phyloP scores from a whole-genome alignment of 92 coral and sea anemone genomes.

The Umimayanthus kanabou region DNA sequence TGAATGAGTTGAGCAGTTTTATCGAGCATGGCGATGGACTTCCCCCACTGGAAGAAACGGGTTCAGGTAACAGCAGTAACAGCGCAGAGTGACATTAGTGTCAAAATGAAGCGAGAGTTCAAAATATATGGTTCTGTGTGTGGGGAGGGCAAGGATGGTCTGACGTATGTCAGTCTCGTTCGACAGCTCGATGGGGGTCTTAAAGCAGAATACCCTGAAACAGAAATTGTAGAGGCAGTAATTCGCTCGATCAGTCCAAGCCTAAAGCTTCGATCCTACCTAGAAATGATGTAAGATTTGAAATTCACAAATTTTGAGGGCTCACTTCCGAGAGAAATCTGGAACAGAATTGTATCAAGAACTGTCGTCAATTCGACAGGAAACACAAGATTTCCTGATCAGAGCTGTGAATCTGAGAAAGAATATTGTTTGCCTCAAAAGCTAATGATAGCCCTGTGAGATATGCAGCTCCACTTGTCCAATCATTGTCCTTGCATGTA shows the following conservation, averaged over 20 bases:
- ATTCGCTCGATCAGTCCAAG: slow-evolving; percentile 57
- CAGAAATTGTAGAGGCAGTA: slow-evolving; percentile 61
- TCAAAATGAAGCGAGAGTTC: not conserved
- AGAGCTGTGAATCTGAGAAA: slow-evolving; percentile 57
- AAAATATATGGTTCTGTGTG: not conserved
- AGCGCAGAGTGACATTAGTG: not conserved
- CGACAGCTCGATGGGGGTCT: slow-evolving; percentile 54
- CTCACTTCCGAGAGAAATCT: slow-evolving; percentile 25
- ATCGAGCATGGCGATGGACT: too few relatives aligned
- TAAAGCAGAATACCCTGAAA: slow-evolving; percentile 50
- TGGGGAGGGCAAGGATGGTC: not conserved
- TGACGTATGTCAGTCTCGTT: not conserved
- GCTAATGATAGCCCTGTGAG: slow-evolving; percentile 47
- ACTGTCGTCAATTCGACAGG: slow-evolving; percentile 54
- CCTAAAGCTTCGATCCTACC: slow-evolving; percentile 57
- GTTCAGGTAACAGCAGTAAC: not conserved
- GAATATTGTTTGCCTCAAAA: slow-evolving; percentile 55
- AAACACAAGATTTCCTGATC: slow-evolving; percentile 64
- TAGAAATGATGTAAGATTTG: slow-evolving; percentile 57
- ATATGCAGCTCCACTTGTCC: slow-evolving; percentile 50
- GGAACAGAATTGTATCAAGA: too few relatives aligned
- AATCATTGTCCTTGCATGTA: slow-evolving; percentile 58
- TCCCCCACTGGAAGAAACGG: too few relatives aligned
- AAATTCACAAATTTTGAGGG: slow-evolving; percentile 41
- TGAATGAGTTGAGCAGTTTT: too few relatives aligned